phyloP scores from a whole-genome alignment of 2,113 vertebrate genomes.

The Eubucco bourcierii region DNA sequence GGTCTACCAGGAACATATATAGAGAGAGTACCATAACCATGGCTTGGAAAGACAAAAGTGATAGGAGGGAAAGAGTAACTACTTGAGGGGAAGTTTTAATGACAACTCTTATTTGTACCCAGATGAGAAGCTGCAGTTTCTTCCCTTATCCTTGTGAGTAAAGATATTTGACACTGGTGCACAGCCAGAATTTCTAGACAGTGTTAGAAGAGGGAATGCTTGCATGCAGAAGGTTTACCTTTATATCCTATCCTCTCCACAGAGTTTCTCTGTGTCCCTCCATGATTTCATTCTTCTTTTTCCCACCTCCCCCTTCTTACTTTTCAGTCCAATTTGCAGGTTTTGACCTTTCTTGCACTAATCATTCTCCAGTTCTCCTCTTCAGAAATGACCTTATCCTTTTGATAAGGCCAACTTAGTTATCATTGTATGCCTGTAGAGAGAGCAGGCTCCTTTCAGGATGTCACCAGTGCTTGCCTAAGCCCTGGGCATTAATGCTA shows the following conservation, averaged over 20 bases:
- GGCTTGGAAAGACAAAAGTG: not conserved
- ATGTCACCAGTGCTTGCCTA: not conserved
- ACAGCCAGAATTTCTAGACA: not conserved
- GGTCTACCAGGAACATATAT: not conserved
- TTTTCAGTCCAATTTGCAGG: not conserved
- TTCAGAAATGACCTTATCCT: not conserved
- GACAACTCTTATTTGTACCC: not conserved
- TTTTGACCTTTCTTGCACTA: not conserved
- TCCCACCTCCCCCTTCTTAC: not conserved
- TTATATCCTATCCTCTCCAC: not conserved
- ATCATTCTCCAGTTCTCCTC: not conserved
- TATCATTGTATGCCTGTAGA: not conserved
- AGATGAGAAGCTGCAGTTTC: not conserved
- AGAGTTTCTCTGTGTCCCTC: not conserved
- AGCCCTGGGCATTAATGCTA: not conserved
- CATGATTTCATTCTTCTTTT: not conserved
- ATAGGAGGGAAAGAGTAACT: not conserved
- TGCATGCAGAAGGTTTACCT: not conserved
- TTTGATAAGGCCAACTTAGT: not conserved
- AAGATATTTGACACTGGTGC: not conserved
- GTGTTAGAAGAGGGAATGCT: not conserved
- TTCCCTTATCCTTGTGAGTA: not conserved
- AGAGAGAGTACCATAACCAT: accelerated
- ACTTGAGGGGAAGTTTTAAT: not conserved
- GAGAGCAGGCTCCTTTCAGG: not conserved